phyloP scores from a whole-genome alignment of 2,797 vertebrate species.

The Pangasius larnaudii region DNA sequence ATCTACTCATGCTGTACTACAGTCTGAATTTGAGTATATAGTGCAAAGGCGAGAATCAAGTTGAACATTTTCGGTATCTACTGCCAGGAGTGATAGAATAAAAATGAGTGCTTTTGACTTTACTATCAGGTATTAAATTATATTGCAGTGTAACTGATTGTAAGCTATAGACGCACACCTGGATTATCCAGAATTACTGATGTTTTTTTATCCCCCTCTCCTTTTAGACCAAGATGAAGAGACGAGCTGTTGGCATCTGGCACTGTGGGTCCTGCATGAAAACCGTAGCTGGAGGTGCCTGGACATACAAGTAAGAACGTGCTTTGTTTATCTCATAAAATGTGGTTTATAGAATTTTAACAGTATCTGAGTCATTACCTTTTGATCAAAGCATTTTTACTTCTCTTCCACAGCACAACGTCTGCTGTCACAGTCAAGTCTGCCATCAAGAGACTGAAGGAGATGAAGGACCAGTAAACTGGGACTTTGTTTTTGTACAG shows the following conservation, averaged over 20 bases:
- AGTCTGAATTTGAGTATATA: neutral
- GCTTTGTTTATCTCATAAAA: neutral
- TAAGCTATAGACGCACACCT: too few species aligned
- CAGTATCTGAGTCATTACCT: neutral
- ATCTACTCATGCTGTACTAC: neutral
- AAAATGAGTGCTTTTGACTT: neutral
- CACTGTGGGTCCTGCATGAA: constrained; percentile 98
- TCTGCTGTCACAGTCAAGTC: constrained; percentile 99
- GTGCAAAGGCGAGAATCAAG: neutral
- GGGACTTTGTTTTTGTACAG: constrained; percentile 48
- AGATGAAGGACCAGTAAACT: constrained; percentile 96
- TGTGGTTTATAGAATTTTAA: neutral
- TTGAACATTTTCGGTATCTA: neutral
- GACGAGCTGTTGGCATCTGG: constrained; percentile 98
- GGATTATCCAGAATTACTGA: neutral
- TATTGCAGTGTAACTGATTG: neutral
- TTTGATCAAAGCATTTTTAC: neutral
- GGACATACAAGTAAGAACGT: constrained; percentile 94
- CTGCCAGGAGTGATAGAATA: too few species aligned
- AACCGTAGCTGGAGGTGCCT: constrained; percentile 96
- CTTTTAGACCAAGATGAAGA: constrained; percentile 97
- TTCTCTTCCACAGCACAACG: constrained; percentile 84
- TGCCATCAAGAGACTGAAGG: constrained; percentile 97
- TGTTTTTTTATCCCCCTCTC: neutral
- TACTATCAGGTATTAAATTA: neutral